These are phyloP conservation scores for Charina bottae DNA, from an alignment of 2,113 vertebrate species.

Conservation along the genomic window DNA sequence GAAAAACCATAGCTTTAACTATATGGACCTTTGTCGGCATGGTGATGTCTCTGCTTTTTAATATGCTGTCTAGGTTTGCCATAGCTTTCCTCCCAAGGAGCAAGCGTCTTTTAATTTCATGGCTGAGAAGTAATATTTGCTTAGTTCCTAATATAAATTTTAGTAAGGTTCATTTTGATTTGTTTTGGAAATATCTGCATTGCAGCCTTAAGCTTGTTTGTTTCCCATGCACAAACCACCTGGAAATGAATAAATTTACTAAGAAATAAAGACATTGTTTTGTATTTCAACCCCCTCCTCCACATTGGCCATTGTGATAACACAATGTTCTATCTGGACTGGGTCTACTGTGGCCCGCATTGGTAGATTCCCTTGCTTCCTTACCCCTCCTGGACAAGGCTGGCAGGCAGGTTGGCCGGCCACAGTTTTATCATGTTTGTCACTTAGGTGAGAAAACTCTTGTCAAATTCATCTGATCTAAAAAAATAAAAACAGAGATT, in stretches of 20 bases:
- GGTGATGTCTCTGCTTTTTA: no score
- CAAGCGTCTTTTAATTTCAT: no score
- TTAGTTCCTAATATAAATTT: not conserved
- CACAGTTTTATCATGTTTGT: no score
- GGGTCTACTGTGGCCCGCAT: not conserved
- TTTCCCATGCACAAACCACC: not conserved
- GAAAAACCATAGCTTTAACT: no score
- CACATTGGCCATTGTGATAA: not conserved
- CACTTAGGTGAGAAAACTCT: not conserved
- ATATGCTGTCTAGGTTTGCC: no score
- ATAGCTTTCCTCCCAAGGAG: no score
- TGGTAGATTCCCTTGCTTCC: not conserved
- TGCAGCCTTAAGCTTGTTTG: not conserved
- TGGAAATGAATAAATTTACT: not conserved
- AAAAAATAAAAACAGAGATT: not conserved
- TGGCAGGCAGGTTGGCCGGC: not conserved
- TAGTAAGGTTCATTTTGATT: not conserved
- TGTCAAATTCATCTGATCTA: not conserved
- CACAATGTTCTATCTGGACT: not conserved
- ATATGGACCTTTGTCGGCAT: no score
- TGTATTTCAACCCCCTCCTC: not conserved
- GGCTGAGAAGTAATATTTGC: not conserved
- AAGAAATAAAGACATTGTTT: not conserved
- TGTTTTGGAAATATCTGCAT: not conserved
- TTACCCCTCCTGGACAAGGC: not conserved